Evolutionary conservation across 2,113 vertebrate species (phyloP), one percentile per base, ranked within the genome.

Genomic region (Coregonus clupeaformis): DNA sequence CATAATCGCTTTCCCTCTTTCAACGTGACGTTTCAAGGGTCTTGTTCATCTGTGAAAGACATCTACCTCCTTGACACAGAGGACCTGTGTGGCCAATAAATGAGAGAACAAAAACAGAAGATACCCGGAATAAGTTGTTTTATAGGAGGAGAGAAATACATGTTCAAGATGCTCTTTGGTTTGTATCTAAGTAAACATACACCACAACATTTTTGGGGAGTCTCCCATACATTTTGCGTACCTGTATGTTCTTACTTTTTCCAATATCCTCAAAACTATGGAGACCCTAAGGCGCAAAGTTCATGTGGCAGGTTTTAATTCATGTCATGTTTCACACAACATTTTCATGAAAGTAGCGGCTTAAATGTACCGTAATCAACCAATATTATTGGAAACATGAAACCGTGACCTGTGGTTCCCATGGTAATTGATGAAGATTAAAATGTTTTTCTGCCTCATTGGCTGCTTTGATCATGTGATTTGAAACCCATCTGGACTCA

Each of bases 11-110:
- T 78, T 49, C 73, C 80, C 80, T 62, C 82, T 78, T 63, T 76
- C 65, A 83, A 82, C 73, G 74, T 69, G 77, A 81, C 85, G 76
- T 73, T 77, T 82, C 74, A 60, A 52, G 42, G 70, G 79, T 72
- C 24, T 80, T 32, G 29, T 20, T 85, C 82, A 77, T 88, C 89
- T 92, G 91, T 29, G 86, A 69, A 89, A 91, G 79, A 82, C 77
- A 86, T 92, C 76, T 78, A 4, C 20, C 68, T 29, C 76, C 45
- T 24, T 52, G 72, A 74, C 62, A 49, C 59, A 77, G 47, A 76
- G 77, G 71, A 81, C 74, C 65, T 75, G 18, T 59, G 72, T 81
- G 74, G 69, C 79, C 74, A 82, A 36, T 83, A 49, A 80, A 86
- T 69, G 2, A 62, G 27, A 65, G 69, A 24, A 86, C 76, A 86